phyloP scores from a whole-genome alignment of 1,140 invertebrate species.

The Drosophila bocqueti region DNA sequence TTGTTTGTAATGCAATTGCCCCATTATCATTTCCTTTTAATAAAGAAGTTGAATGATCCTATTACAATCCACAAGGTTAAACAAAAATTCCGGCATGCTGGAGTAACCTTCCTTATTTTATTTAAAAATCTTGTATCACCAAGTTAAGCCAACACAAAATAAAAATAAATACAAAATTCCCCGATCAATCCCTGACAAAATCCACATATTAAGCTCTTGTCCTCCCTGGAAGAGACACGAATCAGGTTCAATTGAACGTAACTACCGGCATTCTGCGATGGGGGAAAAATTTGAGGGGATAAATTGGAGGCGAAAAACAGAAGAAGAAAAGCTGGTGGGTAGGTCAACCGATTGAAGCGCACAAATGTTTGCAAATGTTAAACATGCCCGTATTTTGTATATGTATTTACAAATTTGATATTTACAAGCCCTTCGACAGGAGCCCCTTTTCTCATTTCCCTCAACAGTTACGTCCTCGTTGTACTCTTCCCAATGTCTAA shows the following conservation, averaged over 20 bases:
- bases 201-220: slow-evolving; percentile 1
- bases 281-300: slow-evolving; percentile 2
- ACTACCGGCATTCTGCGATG: slow-evolving; percentile 21
- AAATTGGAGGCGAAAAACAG: not conserved
- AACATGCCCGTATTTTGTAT: slow-evolving; percentile 78
- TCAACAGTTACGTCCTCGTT: not conserved
- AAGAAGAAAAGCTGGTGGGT: not conserved
- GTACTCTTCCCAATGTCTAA: slow-evolving; percentile 10
- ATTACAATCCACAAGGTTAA: not conserved
- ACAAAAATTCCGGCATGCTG: not conserved
- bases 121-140: not conserved
- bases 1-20: too few species aligned
- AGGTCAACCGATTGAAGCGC: slow-evolving; percentile 41
- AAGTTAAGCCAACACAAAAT: not conserved
- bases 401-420: slow-evolving; percentile 80
- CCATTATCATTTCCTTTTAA: too few species aligned
- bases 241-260: slow-evolving; percentile 19
- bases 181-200: not conserved
- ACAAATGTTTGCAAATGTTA: slow-evolving; percentile 78
- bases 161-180: not conserved
- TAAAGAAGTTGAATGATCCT: not conserved
- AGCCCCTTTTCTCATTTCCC: not conserved
- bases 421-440: slow-evolving; percentile 67
- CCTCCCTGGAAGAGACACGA: not conserved
- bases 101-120: not conserved